Evolutionary conservation across 2,113 vertebrate species (phyloP), one percentile per base, ranked within the genome.

Genomic region (Shinisaurus crocodilurus): DNA sequence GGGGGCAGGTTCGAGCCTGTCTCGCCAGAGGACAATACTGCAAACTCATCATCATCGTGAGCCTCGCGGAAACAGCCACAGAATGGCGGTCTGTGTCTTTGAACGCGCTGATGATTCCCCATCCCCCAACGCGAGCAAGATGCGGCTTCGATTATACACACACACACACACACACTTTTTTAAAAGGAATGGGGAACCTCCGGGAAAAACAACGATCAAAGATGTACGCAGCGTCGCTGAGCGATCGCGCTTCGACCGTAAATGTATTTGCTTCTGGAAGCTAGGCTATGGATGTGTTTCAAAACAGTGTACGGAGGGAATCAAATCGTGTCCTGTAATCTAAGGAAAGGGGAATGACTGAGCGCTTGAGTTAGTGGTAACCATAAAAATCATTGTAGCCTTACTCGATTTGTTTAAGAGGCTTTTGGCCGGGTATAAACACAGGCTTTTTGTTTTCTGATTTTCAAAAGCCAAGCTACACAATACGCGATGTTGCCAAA

Each of bases 1-100:
- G 1, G 67, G 29, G 0, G 87, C 1, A 1, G 34, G 37, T 2
- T 0, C 4, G 0, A 10, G 34, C 15, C 25, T 1, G 16, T 9
- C 7, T 37, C 4, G 5, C 27, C 16, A 5, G 15, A 29, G 65
- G 89, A 5, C 65, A 10, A n/a, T 45, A 43, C 48, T 63, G 25
- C 40, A 12, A 3, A 10, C 18, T 63, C 48, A 2, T 63, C 76
- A 7, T n/a, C 29, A 5, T 2, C 70, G 10, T 48, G 37, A 65
- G 74, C 40, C 23, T 80, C 75, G 29, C n/a, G 29, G 86, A 9
- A 82, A 23, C 60, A 82, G 7, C n/a, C 50, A 6, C 77, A 32
- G 77, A 23, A 87, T 34, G 86, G 54, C 74, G 54, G 72, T 5
- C 57, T 34, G 7, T 32, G 72, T 10, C 15, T 60, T 60, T 29